Evolutionary conservation across 2,888 invertebrate genomes (phyloP), one percentile per base, ranked within the genome.

Genomic region (Pheosia tremula): DNA sequence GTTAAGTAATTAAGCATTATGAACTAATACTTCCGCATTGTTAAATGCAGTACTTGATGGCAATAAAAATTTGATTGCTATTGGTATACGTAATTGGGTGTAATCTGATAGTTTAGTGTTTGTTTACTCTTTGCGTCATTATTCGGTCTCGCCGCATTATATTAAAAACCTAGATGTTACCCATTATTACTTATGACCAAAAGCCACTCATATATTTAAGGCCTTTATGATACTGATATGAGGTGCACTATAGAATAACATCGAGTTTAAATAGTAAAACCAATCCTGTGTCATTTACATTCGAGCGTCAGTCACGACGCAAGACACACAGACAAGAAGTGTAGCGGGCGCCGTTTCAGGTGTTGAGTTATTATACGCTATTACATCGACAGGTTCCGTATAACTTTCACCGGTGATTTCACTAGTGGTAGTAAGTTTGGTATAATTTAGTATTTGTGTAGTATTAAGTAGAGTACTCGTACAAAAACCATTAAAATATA

Each of bases 321-420:
- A 54, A 39, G 37, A 57, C 61, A 59, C 67, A 43, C 52, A 59
- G 63, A 43, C 64, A 9, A 52, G 57, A 56, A 72, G 54, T 66
- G n/a, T n/a, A 68, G 70, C 71, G 66, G 57, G 66, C 66, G 72
- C 72, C 37, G 72, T 63, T 69, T 66, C 56, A 62, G 56, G 13
- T 7, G 47, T 47, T 59, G 62, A 72, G 60, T 66, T 72, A 67
- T 67, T 67, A 56, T 56, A 53, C 52, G 57, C 54, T 41, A 5
- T 61, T 49, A 63, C 4, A 54, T 53, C 13, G 59, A 64, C 70
- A 55, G 61, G 65, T 61, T 57, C 61, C 38, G 37, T 54, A 56
- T 47, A 52, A 69, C 72, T 72, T 72, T 72, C 67, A 60, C 67
- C 41, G 58, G 65, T 47, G 45, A 11, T 47, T 8, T n/a, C 4